Percentiles rank a stretch among this genome's conserved stretches.
These are phyloP conservation scores for Pomacea maculata DNA, from an alignment of 1,140 invertebrate genomes.

Conservation along the genomic window DNA sequence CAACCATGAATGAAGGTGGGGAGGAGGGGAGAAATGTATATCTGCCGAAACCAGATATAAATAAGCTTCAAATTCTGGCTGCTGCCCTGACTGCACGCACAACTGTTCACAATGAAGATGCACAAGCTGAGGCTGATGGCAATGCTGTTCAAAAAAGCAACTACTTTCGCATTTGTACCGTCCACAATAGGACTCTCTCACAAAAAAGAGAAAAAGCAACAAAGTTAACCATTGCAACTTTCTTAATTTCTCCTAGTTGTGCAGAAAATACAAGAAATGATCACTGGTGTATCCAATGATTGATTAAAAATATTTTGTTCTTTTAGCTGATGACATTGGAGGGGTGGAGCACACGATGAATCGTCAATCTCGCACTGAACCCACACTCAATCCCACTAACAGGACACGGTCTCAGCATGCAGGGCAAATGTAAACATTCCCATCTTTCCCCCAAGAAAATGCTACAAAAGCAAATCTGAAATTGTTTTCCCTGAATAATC, in stretches of 20 bases:
- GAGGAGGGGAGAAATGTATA: slow-evolving; percentile 1
- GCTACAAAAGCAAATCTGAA: not conserved
- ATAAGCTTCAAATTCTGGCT: not conserved
- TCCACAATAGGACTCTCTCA: not conserved
- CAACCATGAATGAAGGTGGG: slow-evolving; percentile 11
- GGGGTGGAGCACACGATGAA: too few relatives aligned
- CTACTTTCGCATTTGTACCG: not conserved
- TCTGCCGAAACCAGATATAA: slow-evolving; percentile 10
- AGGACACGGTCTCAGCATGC: too few relatives aligned
- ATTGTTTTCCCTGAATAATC: not conserved
- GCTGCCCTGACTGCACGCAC: slow-evolving; percentile 1
- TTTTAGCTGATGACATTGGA: too few relatives aligned
- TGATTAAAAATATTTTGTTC: too few relatives aligned
- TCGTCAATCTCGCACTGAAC: too few relatives aligned
- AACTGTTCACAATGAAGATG: not conserved
- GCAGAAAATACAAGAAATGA: too few relatives aligned
- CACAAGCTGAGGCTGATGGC: not conserved
- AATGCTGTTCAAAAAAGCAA: not conserved
- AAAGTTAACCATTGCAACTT: too few relatives aligned
- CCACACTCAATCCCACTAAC: too few relatives aligned
- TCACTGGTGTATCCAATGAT: too few relatives aligned
- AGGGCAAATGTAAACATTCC: too few relatives aligned
- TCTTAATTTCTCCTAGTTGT: too few relatives aligned
- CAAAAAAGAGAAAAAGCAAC: not conserved
- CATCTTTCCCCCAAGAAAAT: not conserved